A percentile compares a stretch with the other conserved stretches of the same genome.
phyloP scores from a whole-genome alignment of 2,888 invertebrate species.

The Microctonus hyperodae region DNA sequence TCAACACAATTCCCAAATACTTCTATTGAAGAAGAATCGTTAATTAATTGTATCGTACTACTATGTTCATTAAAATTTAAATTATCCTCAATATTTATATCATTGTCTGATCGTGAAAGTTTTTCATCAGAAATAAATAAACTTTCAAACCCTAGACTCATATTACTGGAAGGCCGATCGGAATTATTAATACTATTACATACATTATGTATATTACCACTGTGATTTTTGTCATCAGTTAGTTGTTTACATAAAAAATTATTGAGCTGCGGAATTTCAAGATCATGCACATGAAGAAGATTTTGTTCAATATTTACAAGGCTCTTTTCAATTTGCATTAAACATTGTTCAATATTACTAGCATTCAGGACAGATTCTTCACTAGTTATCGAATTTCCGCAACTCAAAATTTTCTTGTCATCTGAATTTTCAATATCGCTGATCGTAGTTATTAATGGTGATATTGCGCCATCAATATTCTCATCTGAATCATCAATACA shows the following conservation, averaged over 20 bases:
- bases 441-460: too few species aligned
- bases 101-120: constrained; percentile 37
- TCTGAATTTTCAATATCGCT: constrained; percentile 34
- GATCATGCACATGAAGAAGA: constrained; percentile 52
- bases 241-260: constrained; percentile 52
- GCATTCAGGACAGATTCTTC: constrained; percentile 41
- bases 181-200: not conserved
- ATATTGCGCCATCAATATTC: too few species aligned
- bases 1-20: not conserved
- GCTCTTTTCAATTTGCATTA: constrained; percentile 56
- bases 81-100: constrained; percentile 35
- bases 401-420: constrained; percentile 23
- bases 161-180: constrained; percentile 16
- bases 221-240: constrained; percentile 37
- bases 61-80: constrained; percentile 51
- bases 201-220: constrained; percentile 11
- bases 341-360: constrained; percentile 54
- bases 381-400: constrained; percentile 35
- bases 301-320: constrained; percentile 55
- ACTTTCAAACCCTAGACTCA: constrained; percentile 1
- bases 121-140: constrained; percentile 32
- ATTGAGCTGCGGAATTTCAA: constrained; percentile 54
- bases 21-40: constrained; percentile 10
- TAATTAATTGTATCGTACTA: constrained; percentile 44
- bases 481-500: too few species aligned